A percentile compares a stretch with the other conserved stretches of the same genome.
These are phyloP conservation scores for Dufourea novaeangliae DNA, from an alignment of 1,140 invertebrate species.

Conservation along the genomic window DNA sequence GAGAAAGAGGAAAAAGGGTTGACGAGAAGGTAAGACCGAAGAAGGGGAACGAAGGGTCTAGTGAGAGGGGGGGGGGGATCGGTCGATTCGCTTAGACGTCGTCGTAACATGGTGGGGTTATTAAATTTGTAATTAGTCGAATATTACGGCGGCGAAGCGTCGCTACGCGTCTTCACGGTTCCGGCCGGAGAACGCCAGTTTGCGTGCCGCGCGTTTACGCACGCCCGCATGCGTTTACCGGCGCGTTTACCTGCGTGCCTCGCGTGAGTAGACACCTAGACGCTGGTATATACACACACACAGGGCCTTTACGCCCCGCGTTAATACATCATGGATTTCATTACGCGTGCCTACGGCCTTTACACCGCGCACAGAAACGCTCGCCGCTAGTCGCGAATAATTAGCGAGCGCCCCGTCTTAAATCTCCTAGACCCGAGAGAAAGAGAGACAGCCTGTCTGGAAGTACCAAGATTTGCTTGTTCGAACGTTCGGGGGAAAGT, in stretches of 20 bases:
- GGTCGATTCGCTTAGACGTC: slow-evolving; percentile 64
- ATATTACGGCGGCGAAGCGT: slow-evolving; percentile 71
- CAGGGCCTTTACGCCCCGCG: slow-evolving; percentile 48
- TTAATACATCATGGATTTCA: slow-evolving; percentile 72
- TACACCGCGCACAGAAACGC: slow-evolving; percentile 32
- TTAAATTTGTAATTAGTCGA: slow-evolving; percentile 78
- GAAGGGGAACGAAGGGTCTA: neutral
- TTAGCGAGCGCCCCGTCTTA: slow-evolving; percentile 55
- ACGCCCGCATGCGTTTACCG: slow-evolving; percentile 6
- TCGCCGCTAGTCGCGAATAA: slow-evolving; percentile 64
- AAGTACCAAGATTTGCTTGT: no score
- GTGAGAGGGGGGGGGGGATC: slow-evolving; percentile 1
- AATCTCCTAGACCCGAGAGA: no score
- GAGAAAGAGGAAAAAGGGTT: neutral
- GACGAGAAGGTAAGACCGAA: neutral
- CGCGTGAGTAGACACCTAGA: slow-evolving; percentile 31
- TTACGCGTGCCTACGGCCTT: slow-evolving; percentile 59
- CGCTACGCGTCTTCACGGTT: slow-evolving; percentile 54
- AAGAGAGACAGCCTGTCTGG: no score
- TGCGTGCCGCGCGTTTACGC: slow-evolving; percentile 39
- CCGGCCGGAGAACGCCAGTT: slow-evolving; percentile 17
- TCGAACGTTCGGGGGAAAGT: no score
- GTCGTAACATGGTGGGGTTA: slow-evolving; percentile 66
- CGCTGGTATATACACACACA: slow-evolving; percentile 14
- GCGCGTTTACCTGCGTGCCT: slow-evolving; percentile 23